These are phyloP conservation scores for Archilochus colubris DNA, from an alignment of 2,113 vertebrate species.

Conservation along the genomic window DNA sequence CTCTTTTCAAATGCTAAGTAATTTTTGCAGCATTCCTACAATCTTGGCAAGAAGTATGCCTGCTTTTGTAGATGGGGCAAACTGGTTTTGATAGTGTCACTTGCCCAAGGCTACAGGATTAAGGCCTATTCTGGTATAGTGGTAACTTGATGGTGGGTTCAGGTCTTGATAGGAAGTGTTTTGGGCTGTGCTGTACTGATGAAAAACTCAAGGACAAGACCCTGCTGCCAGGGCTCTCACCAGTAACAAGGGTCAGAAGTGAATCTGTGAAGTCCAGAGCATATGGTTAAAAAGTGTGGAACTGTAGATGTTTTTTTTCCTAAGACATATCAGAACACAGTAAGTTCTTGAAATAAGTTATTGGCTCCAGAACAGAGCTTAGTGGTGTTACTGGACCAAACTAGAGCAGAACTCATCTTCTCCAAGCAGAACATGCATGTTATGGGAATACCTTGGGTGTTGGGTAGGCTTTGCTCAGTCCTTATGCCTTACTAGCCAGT, in stretches of 20 bases:
- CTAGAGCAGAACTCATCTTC: background rate
- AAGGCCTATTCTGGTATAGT: background rate
- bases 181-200: background rate
- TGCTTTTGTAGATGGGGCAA: background rate
- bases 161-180: background rate
- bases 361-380: background rate
- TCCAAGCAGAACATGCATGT: rapidly evolving
- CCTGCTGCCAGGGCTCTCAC: background rate
- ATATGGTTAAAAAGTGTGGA: background rate
- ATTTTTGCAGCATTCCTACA: slow-evolving; percentile 26
- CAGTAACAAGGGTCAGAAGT: background rate
- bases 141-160: background rate
- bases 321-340: rapidly evolving
- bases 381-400: background rate
- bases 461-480: background rate
- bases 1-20: slow-evolving; percentile 45
- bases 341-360: background rate
- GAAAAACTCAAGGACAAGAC: background rate
- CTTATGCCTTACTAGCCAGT: background rate
- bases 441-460: background rate
- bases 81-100: background rate
- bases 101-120: background rate
- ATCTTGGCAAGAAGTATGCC: background rate
- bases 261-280: background rate
- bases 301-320: background rate